phyloP scores from a whole-genome alignment of 92 coral and sea anemone species.

The Muricea muricata region DNA sequence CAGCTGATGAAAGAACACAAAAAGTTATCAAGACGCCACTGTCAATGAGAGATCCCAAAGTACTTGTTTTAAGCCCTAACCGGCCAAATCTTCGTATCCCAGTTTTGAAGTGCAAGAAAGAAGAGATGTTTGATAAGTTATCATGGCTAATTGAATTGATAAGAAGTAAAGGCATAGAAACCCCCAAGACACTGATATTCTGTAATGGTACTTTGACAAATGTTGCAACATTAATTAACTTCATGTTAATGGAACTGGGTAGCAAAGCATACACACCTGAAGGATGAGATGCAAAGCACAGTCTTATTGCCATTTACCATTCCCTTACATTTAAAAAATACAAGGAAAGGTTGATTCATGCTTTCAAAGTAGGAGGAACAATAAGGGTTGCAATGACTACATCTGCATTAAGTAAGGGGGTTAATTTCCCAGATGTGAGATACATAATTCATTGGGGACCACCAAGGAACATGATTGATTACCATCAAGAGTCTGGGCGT shows the following conservation, averaged over 20 bases:
- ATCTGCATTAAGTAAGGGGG: conserved; percentile 35
- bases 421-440: conserved; percentile 34
- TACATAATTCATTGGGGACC: conserved; percentile 47
- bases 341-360: conserved; percentile 49
- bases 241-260: conserved; percentile 44
- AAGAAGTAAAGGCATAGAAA: conserved; percentile 44
- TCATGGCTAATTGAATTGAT: conserved; percentile 52
- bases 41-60: conserved; percentile 4
- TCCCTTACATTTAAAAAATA: conserved; percentile 50
- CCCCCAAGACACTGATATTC: conserved; percentile 66
- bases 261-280: conserved; percentile 43
- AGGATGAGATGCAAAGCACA: conserved; percentile 36
- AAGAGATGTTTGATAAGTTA: conserved; percentile 26
- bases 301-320: conserved; percentile 58
- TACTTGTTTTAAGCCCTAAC: conserved; percentile 52
- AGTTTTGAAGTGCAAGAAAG: conserved; percentile 50
- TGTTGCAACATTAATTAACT: conserved; percentile 36
- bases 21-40: conserved; percentile 10
- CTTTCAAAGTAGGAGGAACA: conserved; percentile 35
- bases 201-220: conserved; percentile 63
- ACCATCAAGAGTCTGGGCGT: conserved; percentile 33
- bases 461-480: conserved; percentile 40
- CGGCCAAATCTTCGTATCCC: conserved; percentile 61
- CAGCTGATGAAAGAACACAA: conserved; percentile 54
- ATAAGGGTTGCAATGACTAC: conserved; percentile 43